Base-by-base conservation (phyloP, 1,140 invertebrate species). In the Luehdorfia chinensis region DNA sequence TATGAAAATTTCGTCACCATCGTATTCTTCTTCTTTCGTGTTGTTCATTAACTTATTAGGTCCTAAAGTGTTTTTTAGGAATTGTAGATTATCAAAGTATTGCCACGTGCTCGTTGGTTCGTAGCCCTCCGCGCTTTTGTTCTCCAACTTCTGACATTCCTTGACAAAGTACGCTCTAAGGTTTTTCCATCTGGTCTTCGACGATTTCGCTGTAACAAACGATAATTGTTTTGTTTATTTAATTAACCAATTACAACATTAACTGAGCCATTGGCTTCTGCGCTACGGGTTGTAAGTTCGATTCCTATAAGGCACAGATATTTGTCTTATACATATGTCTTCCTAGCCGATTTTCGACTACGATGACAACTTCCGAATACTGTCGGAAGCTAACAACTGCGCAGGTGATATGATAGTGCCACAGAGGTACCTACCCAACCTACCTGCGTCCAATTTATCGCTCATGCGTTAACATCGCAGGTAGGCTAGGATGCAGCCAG, bases 171-270 rank as follows among this genome's bases (percentile, higher is more conserved):
- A 56, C 4, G 47, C 31, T 41, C 54, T 30, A 19, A 56, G 23
- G 15, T 56, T 56, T 30, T 50, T 56, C 54, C 54, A 56, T 43
- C 44, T 50, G 4, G 48, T 27, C 27, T 50, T 55, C 27, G 45
- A 28, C 3, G 36, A 33, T 46, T 46, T 50, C 5, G 45, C 53
- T 55, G 53, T 11, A 55, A 55, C 11, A 55, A 37, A 49, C 2
- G 3, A 8, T 23, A 16, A 33, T 23, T n/a, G n/a, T 13, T 37
- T 25, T n/a, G 6, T 16, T 3, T 16, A 2, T 7, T 28, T 5
- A 34, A 3, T 2, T 15, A 15, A n/a, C 2, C 14, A 18, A n/a
- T 6, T 25, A 9, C 4, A 31, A 32, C n/a, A n/a, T n/a, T n/a
- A n/a, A n/a, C n/a, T n/a, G n/a, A n/a, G n/a, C n/a, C n/a, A n/a